Base-by-base conservation (phyloP, 2,113 vertebrate species). In the Odocoileus hemionus region DNA sequence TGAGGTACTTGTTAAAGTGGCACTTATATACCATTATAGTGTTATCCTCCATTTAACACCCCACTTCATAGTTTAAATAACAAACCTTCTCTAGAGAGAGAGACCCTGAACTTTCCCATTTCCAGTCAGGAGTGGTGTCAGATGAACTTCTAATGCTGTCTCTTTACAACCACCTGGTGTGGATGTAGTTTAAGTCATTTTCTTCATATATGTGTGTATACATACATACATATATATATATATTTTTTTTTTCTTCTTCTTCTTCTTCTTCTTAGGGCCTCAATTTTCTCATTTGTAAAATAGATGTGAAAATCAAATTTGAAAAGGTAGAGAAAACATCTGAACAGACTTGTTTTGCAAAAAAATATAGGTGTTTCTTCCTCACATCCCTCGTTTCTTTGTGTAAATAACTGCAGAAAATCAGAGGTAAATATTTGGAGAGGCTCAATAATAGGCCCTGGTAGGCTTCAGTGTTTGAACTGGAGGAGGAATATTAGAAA, bases 161-260 rank as follows among this genome's bases (percentile, higher is more conserved):
- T 57, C 8, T 94, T 60, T 36, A 50, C 2, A 55, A 26, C 12
- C 28, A n/a, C 2, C 47, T 60, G 21, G 1, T 1, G 1, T 47
- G 33, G 12, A 0, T 21, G 21, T n/a, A 76, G 21, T 87, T 95
- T 74, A 87, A 76, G 11, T 88, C 23, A 64, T n/a, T 76, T 50
- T 70, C 67, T 39, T 70, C n/a, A 23, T 70, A 13, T 70, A 1
- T 23, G 17, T 67, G 64, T 52, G 14, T 52, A 52, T 52, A 52
- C 3, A 55, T 55, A 55, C 19, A 54, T 16, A 52, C 16, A 52
- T 3, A 55, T 55, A 55, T 3, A 55, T 55, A 55, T 54, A 54
- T 54, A 2, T 54, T 7, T 19, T 17, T 1, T n/a, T 17, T 0
- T 19, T 19, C 0, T 19, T 17, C 0, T 33, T n/a, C 1, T 17